Percentiles rank a stretch among this genome's conserved stretches.
Evolutionary conservation across 2,888 invertebrate species (phyloP).

Genomic region (Mesorhabditis belari): DNA sequence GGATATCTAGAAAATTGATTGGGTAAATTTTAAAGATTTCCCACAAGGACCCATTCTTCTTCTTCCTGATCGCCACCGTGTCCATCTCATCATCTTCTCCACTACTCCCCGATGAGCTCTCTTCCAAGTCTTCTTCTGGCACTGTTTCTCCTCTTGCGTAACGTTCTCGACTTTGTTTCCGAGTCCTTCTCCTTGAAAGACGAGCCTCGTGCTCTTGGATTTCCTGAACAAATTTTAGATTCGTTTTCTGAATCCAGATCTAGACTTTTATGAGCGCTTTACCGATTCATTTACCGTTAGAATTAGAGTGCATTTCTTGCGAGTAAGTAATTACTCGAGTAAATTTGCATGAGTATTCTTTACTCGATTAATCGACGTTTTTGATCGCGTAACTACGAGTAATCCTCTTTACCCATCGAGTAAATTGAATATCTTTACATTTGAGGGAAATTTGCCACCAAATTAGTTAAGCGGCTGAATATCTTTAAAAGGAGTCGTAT

Average conservation of each 20-base stretch:
- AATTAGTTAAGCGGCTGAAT: no score
- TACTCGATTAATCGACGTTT: no score
- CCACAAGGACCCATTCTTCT: background rate
- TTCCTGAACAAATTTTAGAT: background rate
- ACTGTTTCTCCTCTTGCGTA: background rate
- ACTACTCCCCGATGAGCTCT: background rate
- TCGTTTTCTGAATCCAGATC: background rate
- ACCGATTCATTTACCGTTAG: no score
- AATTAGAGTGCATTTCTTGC: no score
- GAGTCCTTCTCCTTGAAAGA: background rate
- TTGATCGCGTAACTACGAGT: no score
- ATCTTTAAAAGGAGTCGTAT: no score
- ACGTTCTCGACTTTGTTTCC: background rate
- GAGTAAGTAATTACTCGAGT: no score
- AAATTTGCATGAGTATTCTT: no score
- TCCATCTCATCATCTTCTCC: conserved; percentile 1
- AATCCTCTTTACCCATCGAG: no score
- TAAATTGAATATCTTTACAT: no score
- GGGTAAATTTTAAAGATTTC: background rate
- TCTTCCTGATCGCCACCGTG: conserved; percentile 2
- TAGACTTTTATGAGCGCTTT: no score
- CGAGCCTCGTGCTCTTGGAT: background rate
- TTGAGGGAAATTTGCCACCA: no score
- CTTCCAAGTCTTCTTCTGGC: background rate
- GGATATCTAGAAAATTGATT: background rate